Evolutionary conservation across 2,888 invertebrate species (phyloP).

Genomic region (Diplolepis rosae): DNA sequence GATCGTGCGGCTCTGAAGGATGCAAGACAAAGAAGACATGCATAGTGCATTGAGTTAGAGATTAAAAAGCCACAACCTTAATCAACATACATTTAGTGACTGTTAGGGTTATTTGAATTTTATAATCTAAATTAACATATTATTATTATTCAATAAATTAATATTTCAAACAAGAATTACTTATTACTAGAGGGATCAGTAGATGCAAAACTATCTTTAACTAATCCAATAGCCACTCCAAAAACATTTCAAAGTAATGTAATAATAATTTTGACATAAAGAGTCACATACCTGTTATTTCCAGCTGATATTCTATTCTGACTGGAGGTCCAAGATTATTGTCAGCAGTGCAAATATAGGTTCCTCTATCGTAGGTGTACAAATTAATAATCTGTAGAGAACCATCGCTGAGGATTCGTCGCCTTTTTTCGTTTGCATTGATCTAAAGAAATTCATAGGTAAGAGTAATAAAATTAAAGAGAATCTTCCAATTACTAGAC

Average conservation of each 20-base stretch:
- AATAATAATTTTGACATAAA: neutral
- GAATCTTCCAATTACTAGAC: too few relatives aligned
- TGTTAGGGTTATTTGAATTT: neutral
- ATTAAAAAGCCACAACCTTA: neutral
- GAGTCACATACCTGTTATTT: slow-evolving; percentile 81
- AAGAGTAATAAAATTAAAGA: neutral
- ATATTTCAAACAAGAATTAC: neutral
- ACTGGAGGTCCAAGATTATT: slow-evolving; percentile 84
- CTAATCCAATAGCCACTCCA: neutral
- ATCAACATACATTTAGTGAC: neutral
- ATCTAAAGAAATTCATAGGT: slow-evolving; percentile 76
- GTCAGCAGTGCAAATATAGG: slow-evolving; percentile 89
- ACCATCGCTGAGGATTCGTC: slow-evolving; percentile 82
- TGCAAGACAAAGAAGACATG: slow-evolving; percentile 38
- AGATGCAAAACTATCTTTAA: neutral
- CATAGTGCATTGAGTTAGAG: slow-evolving; percentile 31
- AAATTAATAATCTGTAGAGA: slow-evolving; percentile 89
- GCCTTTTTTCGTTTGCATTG: slow-evolving; percentile 82
- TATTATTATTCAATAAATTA: neutral
- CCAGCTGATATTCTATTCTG: slow-evolving; percentile 81
- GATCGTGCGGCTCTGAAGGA: slow-evolving; percentile 77
- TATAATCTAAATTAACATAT: neutral
- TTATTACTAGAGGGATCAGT: neutral
- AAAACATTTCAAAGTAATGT: neutral
- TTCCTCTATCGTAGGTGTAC: slow-evolving; percentile 86